Base-by-base conservation (phyloP, 2,113 vertebrate species). In the Pseudolaguvia tuberculata region DNA sequence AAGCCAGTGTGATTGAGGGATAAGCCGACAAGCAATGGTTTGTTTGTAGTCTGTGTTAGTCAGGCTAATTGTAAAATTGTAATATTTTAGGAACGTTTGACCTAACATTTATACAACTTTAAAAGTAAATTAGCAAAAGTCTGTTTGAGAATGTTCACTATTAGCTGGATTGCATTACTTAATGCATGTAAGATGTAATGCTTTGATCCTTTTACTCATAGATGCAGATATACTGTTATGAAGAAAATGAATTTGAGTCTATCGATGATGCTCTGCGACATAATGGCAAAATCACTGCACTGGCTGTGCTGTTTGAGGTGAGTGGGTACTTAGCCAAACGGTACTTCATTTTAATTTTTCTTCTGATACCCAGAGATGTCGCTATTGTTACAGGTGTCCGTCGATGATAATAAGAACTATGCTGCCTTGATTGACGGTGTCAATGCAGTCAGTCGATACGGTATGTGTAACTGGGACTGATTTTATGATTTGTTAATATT, bases 191-290 rank as follows among this genome's bases (percentile, higher is more conserved):
- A 10, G 17, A 2, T 10, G 8, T 27, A 18, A 48, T 18, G 7
- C 21, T 47, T 48, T 23, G 8, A 18, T 42, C 5, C 42, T 63
- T n/a, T 65, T 29, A 23, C 20, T 55, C 48, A 53, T 87, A 99
- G 96, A 98, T 99, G 96, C 96, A 99, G 86, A 93, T 99, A 85
- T 94, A 94, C 87, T 93, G 93, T 84, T 97, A 93, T 53, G 92
- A 97, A 81, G 85, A 84, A 5, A 87, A 92, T 39, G 88, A 87
- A 42, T 96, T 91, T 88, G 85, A 87, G 71, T 92, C 87, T 86
- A 87, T 98, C 29, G 93, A 96, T n/a, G 93, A 94, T 68, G 94
- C 95, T 17, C 65, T 97, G 21, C 88, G 88, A 82, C 89, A 86
- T 73, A 94, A 92, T 85, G 96, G 94, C 48, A 94, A 91, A 73